Conservation (phyloP, 1,140 invertebrate species). For the Luehdorfia chinensis region DNA sequence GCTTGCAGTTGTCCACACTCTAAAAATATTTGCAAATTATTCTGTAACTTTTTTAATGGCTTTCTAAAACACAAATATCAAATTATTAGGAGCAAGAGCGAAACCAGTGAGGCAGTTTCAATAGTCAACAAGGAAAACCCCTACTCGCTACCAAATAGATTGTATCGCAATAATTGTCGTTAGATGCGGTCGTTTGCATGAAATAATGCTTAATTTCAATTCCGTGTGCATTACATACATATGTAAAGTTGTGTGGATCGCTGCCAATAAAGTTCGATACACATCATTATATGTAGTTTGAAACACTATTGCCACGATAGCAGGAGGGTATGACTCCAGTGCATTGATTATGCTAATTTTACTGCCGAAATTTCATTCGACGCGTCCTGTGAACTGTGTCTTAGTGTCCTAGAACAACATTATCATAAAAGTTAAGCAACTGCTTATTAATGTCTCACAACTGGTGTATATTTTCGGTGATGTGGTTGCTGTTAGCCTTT, state of each 20-base stretch:
- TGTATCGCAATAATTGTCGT: slow-evolving; percentile 58
- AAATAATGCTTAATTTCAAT: slow-evolving; percentile 70
- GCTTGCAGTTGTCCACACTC: too few relatives aligned
- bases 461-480: too few relatives aligned
- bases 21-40: too few relatives aligned
- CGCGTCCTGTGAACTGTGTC: slow-evolving; percentile 23
- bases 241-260: slow-evolving; percentile 55
- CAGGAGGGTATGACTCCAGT: slow-evolving; percentile 47
- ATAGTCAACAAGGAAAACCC: slow-evolving; percentile 40
- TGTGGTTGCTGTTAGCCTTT: too few relatives aligned
- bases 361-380: slow-evolving; percentile 62
- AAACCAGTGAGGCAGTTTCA: slow-evolving; percentile 31
- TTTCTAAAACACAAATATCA: too few relatives aligned
- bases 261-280: slow-evolving; percentile 61
- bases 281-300: slow-evolving; percentile 39
- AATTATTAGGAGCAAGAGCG: slow-evolving; percentile 14
- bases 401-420: slow-evolving; percentile 9
- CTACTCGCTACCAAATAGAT: slow-evolving; percentile 39
- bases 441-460: too few relatives aligned
- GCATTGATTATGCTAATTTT: slow-evolving; percentile 74
- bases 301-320: slow-evolving; percentile 20
- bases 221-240: slow-evolving; percentile 49
- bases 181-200: slow-evolving; percentile 54
- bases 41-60: too few relatives aligned
- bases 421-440: too few relatives aligned